A percentile compares a stretch with the other conserved stretches of the same genome.
Conservation (phyloP, 2,113 vertebrate species). For the Ceratotherium simum region DNA sequence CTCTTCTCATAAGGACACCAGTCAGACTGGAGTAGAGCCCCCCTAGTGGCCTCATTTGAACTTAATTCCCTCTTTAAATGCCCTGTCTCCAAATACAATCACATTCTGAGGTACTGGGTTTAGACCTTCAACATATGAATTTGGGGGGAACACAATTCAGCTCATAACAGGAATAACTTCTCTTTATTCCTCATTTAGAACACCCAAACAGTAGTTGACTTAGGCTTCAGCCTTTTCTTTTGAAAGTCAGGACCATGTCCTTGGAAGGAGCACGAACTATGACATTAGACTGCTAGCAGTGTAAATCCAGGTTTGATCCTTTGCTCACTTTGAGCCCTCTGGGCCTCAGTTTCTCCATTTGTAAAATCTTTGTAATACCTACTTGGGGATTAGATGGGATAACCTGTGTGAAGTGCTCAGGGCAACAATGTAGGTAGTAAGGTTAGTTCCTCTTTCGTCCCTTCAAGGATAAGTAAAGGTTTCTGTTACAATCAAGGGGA, state of each 20-base stretch:
- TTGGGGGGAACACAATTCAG: neutral
- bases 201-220: neutral
- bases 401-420: neutral
- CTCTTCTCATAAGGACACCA: neutral
- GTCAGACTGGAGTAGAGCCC: neutral
- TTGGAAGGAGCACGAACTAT: neutral
- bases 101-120: neutral
- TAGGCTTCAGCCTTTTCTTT: neutral
- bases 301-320: neutral
- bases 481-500: neutral
- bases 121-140: neutral
- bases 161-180: neutral
- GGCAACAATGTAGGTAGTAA: neutral
- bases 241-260: neutral
- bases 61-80: neutral
- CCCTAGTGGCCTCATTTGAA: neutral
- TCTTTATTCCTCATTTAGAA: slow-evolving; percentile 21
- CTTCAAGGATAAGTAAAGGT: neutral
- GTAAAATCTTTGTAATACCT: neutral
- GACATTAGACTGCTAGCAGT: neutral
- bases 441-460: neutral
- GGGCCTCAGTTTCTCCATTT: neutral
- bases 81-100: neutral
- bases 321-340: neutral
- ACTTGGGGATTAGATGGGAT: neutral